phyloP scores from a whole-genome alignment of 2,888 invertebrate species.

The Belgica antarctica region DNA sequence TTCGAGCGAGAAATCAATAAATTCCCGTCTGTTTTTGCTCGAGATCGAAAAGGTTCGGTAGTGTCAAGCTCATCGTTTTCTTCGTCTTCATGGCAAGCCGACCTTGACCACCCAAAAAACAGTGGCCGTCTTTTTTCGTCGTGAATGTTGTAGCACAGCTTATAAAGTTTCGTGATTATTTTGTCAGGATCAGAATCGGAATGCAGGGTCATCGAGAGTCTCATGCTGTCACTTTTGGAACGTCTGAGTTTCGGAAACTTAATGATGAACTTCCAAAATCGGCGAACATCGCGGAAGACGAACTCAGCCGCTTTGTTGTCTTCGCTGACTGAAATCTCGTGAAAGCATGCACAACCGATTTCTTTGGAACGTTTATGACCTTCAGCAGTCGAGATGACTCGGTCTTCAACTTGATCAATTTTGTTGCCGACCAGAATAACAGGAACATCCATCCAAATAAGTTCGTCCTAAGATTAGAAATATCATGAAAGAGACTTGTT shows the following conservation, averaged over 20 bases:
- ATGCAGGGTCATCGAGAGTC: constrained; percentile 50
- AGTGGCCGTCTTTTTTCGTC: constrained; percentile 51
- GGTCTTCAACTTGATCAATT: constrained; percentile 71
- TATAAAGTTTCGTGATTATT: constrained; percentile 49
- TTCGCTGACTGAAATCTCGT: constrained; percentile 81
- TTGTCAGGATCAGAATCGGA: constrained; percentile 56
- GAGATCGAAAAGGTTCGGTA: constrained; percentile 63
- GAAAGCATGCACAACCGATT: constrained; percentile 77
- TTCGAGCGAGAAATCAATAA: constrained; percentile 60
- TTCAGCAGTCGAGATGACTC: constrained; percentile 76
- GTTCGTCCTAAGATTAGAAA: constrained; percentile 58
- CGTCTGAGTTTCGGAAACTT: constrained; percentile 66
- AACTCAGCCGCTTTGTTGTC: constrained; percentile 77
- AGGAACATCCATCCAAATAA: constrained; percentile 65
- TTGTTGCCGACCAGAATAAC: constrained; percentile 82
- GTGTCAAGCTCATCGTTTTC: constrained; percentile 29
- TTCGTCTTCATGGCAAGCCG: constrained; percentile 29
- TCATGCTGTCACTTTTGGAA: constrained; percentile 57
- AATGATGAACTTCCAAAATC: constrained; percentile 71
- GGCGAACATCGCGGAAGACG: constrained; percentile 73
- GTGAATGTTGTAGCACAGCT: constrained; percentile 49
- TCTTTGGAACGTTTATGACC: constrained; percentile 73
- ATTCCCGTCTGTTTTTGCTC: constrained; percentile 74
- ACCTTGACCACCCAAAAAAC: constrained; percentile 48
- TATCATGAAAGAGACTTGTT: not conserved